Percentiles rank a stretch among this genome's conserved stretches.
Conservation (phyloP, 2,888 invertebrate genomes). For the Phortica okadai region DNA sequence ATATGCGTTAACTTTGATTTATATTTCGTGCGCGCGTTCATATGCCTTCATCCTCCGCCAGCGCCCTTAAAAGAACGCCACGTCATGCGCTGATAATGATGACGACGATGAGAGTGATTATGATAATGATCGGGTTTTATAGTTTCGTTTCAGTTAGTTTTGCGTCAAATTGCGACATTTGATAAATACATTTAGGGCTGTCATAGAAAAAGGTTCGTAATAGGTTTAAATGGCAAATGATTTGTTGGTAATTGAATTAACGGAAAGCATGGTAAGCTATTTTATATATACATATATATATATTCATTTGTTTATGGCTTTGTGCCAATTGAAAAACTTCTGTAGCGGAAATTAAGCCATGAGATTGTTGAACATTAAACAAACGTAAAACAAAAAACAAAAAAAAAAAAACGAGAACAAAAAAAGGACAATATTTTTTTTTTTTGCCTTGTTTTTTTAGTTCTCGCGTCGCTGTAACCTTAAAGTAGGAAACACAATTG, state of each 20-base stretch:
- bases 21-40: slow-evolving; percentile 38
- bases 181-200: slow-evolving; percentile 33
- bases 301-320: slow-evolving; percentile 38
- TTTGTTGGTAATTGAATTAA: slow-evolving; percentile 62
- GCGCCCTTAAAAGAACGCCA: background rate
- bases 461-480: background rate
- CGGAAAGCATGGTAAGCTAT: slow-evolving; percentile 6
- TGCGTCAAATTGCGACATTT: slow-evolving; percentile 7
- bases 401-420: background rate
- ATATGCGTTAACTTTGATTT: slow-evolving; percentile 73
- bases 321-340: slow-evolving; percentile 63
- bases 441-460: background rate
- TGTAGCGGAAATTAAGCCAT: slow-evolving; percentile 62
- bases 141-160: slow-evolving; percentile 8
- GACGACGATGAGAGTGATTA: background rate
- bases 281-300: slow-evolving; percentile 26
- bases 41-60: background rate
- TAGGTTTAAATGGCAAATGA: slow-evolving; percentile 58
- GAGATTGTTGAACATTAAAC: slow-evolving; percentile 41
- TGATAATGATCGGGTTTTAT: slow-evolving; percentile 18
- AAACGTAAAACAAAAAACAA: slow-evolving; percentile 19
- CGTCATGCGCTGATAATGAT: background rate
- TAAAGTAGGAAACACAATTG: slow-evolving; percentile 16
- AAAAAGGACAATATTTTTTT: background rate
- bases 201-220: slow-evolving; percentile 14